phyloP scores from a whole-genome alignment of 2,113 vertebrate species.

The Ivindomyrus marchei region DNA sequence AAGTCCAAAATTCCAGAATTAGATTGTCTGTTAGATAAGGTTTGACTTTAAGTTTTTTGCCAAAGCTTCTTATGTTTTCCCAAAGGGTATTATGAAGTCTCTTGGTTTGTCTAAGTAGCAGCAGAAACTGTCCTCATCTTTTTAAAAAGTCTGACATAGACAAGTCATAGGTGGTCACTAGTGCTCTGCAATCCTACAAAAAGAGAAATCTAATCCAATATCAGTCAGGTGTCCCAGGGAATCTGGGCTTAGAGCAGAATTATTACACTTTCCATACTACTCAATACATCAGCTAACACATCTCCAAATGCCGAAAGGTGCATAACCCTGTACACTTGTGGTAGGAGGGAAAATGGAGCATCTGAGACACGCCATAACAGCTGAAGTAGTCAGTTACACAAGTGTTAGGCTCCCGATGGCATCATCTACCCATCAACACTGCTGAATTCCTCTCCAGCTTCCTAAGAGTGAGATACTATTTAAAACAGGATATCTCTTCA shows the following conservation, averaged over 20 bases:
- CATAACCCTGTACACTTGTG: conserved; percentile 4
- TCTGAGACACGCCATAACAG: conserved; percentile 42
- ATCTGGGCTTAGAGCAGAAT: conserved; percentile 2
- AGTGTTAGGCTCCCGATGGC: conserved; percentile 33
- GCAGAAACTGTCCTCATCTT: background rate
- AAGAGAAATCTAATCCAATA: background rate
- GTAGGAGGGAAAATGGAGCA: conserved; percentile 22
- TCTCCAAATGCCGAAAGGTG: background rate
- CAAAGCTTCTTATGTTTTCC: background rate
- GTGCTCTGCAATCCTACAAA: background rate
- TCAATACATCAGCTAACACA: conserved; percentile 17
- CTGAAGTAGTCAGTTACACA: conserved; percentile 52
- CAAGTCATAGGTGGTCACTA: background rate
- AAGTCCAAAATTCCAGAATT: background rate
- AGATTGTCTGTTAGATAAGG: background rate
- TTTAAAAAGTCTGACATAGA: background rate
- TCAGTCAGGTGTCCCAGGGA: background rate
- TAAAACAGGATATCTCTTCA: background rate
- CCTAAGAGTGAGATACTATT: background rate
- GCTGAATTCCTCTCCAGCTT: background rate
- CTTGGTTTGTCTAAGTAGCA: background rate
- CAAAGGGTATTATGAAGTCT: background rate
- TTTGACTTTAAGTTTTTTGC: background rate
- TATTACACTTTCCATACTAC: conserved; percentile 21
- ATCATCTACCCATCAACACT: conserved; percentile 12